Evolutionary conservation across 2,888 invertebrate species (phyloP), one percentile per base, ranked within the genome.

Genomic region (Drosophila borealis): DNA sequence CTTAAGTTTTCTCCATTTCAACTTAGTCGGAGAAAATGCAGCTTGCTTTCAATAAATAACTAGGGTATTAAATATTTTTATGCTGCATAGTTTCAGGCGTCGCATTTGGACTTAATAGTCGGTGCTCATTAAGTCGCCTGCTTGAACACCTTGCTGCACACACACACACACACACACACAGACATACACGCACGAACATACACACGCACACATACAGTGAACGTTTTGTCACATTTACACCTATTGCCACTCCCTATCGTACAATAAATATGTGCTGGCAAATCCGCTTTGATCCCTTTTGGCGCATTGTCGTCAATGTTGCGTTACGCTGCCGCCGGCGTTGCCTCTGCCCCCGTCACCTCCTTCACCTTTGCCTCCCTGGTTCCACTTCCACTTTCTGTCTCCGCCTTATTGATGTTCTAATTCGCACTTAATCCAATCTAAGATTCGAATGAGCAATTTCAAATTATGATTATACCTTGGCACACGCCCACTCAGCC

Each of bases 401-500:
- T 19, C 57, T 65, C 44, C 76, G 80, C 78, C 89, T 89, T 88
- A 88, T 89, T 88, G 89, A 88, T 89, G 87, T 81, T 86, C 89
- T 88, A 88, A 88, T 89, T 88, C 88, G 75, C 89, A 88, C 89
- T 82, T 89, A 88, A 88, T 88, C 88, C 89, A 88, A 88, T 88
- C 80, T 88, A 87, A 88, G 89, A 89, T 88, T 80, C 86, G 89
- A 88, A 89, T 89, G 89, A 89, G 86, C 83, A 89, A 89, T 89
- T 89, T 89, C 78, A 80, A 86, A 86, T 89, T 89, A 90, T 89
- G 89, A 89, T 89, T 85, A 89, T 86, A 81, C 86, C 84, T 85
- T 76, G 73, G 73, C 70, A 60, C 70, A 66, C 80, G 78, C 74
- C 88, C 82, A 77, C 62, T 79, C 88, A 87, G 82, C 80, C 88